A percentile compares a stretch with the other conserved stretches of the same genome.
Evolutionary conservation across 1,140 invertebrate genomes (phyloP).

Genomic region (Drosophila navojoa): DNA sequence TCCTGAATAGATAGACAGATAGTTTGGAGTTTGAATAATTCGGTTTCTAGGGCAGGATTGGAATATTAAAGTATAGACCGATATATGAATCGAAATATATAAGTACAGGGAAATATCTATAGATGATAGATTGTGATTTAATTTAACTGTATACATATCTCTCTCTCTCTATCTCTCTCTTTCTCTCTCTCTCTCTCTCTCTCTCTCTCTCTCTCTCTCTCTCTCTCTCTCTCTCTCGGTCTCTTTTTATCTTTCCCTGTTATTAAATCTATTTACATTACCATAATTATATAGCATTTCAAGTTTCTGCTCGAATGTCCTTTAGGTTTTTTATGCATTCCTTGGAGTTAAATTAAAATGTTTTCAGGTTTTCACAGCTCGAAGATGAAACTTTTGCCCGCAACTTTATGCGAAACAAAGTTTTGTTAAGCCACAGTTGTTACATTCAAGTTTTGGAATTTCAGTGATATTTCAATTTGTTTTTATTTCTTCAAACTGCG

Average conservation of each 20-base stretch:
- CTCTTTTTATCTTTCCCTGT: not conserved
- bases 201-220: too few relatives aligned
- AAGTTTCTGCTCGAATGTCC: not conserved
- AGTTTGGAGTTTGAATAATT: too few relatives aligned
- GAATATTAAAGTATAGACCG: too few relatives aligned
- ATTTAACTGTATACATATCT: not conserved
- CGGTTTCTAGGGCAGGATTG: too few relatives aligned
- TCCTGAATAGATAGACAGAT: too few relatives aligned
- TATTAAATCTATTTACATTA: not conserved
- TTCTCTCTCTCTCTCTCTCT: not conserved
- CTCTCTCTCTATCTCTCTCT: not conserved
- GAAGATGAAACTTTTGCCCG: not conserved
- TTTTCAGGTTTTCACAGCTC: not conserved
- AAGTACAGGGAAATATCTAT: too few relatives aligned
- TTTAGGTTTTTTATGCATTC: not conserved
- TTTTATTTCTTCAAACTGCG: too few relatives aligned
- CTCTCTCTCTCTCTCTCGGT: not conserved
- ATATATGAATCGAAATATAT: too few relatives aligned
- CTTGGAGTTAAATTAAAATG: constrained; percentile 1
- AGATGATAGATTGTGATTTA: too few relatives aligned
- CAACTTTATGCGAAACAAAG: not conserved
- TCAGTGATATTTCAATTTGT: constrained; percentile 4
- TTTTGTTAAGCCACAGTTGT: not conserved
- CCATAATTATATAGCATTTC: not conserved
- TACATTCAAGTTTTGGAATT: not conserved